These are phyloP conservation scores for Bugulina stolonifera DNA, from an alignment of 2,888 invertebrate species.

Conservation along the genomic window DNA sequence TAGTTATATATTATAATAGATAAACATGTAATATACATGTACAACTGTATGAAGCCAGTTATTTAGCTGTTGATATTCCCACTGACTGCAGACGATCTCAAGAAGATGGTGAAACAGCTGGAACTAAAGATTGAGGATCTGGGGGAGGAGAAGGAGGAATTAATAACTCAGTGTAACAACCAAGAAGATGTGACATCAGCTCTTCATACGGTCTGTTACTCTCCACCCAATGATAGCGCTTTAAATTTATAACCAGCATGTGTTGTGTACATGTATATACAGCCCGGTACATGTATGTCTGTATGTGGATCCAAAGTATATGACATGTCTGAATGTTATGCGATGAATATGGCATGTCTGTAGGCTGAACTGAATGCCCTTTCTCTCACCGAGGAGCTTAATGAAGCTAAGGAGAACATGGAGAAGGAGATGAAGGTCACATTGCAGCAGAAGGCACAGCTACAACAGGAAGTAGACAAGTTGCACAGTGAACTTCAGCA, in stretches of 20 bases:
- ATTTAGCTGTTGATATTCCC: too few species aligned
- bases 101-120: constrained; percentile 30
- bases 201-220: not conserved
- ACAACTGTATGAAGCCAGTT: too few species aligned
- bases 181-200: constrained; percentile 33
- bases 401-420: not conserved
- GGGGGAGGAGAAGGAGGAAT: constrained; percentile 39
- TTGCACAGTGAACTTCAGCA: not conserved
- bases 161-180: constrained; percentile 37
- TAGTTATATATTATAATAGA: too few species aligned
- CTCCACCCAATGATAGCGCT: too few species aligned
- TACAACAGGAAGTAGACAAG: not conserved
- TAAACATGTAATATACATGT: too few species aligned
- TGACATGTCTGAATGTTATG: too few species aligned
- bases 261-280: too few species aligned
- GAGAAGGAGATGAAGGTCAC: not conserved
- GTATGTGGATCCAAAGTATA: too few species aligned
- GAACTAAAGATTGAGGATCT: constrained; percentile 40
- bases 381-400: not conserved
- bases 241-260: too few species aligned
- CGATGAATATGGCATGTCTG: too few species aligned
- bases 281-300: too few species aligned
- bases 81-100: not conserved
- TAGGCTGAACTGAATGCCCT: not conserved
- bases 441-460: not conserved